A percentile compares a stretch with the other conserved stretches of the same genome.
Evolutionary conservation across 2,113 vertebrate species (phyloP).

Genomic region (Indicator maculatus): DNA sequence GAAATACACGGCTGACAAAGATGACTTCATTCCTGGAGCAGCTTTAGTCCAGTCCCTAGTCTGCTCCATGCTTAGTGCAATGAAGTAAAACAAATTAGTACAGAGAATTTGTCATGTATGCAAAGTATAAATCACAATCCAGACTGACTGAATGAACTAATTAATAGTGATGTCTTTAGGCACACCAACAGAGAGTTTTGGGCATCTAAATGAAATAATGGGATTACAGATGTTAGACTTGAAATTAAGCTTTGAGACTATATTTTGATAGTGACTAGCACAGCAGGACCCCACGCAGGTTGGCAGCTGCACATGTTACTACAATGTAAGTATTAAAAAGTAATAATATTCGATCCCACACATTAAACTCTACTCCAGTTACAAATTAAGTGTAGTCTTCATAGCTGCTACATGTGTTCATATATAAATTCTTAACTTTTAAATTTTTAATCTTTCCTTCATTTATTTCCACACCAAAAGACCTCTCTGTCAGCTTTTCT

Average conservation of each 20-base stretch:
- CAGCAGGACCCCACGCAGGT: background rate
- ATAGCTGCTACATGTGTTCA: background rate
- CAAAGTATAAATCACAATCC: background rate
- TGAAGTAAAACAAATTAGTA: background rate
- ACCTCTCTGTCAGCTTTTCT: background rate
- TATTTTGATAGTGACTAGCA: conserved; percentile 26
- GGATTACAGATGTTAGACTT: conserved; percentile 1
- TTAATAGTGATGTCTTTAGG: background rate
- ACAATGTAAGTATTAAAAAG: background rate
- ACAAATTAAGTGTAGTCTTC: background rate
- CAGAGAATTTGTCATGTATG: background rate
- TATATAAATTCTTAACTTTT: background rate
- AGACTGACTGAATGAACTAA: background rate
- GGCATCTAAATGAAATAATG: background rate
- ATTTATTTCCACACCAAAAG: background rate
- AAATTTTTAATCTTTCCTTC: background rate
- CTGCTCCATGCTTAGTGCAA: background rate
- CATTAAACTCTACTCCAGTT: background rate
- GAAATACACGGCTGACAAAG: background rate
- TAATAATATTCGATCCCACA: background rate
- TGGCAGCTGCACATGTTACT: background rate
- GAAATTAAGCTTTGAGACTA: conserved; percentile 2
- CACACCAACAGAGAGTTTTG: background rate
- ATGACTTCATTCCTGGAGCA: background rate
- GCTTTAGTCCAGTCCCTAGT: background rate